These are phyloP conservation scores for Lates calcarifer DNA, from an alignment of 2,113 vertebrate species.

Conservation along the genomic window DNA sequence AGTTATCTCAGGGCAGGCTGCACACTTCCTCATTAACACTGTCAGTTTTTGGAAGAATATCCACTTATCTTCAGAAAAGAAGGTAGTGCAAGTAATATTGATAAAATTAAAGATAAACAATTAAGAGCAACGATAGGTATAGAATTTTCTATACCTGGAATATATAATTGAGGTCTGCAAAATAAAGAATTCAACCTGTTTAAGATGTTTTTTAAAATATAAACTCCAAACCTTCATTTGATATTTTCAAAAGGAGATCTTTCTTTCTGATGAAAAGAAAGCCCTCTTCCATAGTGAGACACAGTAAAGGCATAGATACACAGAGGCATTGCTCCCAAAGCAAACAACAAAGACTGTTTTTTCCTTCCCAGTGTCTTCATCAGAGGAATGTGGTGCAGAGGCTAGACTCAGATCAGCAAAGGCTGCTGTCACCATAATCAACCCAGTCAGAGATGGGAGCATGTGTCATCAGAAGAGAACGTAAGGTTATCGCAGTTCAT, in stretches of 20 bases:
- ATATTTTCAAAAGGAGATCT: not conserved
- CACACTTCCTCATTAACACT: slow-evolving; percentile 48
- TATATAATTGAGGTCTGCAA: not conserved
- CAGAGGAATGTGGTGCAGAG: slow-evolving; percentile 33
- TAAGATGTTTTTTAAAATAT: not conserved
- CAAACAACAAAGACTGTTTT: slow-evolving; percentile 27
- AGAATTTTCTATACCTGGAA: not conserved
- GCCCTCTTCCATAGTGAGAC: not conserved
- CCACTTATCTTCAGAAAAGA: not conserved
- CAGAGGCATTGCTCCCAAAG: slow-evolving; percentile 17
- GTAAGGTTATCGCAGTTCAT: slow-evolving; percentile 60
- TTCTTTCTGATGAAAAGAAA: slow-evolving; percentile 7
- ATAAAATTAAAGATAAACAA: slow-evolving; percentile 6
- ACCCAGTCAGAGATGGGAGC: slow-evolving; percentile 48
- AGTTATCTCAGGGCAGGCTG: slow-evolving; percentile 35
- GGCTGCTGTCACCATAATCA: slow-evolving; percentile 58
- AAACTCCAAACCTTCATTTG: not conserved
- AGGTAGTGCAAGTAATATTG: not conserved
- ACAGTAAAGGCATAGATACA: not conserved
- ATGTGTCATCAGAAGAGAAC: slow-evolving; percentile 64
- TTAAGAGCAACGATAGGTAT: not conserved
- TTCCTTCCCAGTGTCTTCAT: slow-evolving; percentile 28
- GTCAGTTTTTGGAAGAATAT: not conserved
- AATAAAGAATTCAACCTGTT: not conserved
- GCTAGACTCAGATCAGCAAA: slow-evolving; percentile 38